Percentiles rank a stretch among this genome's conserved stretches.
Conservation (phyloP, 2,113 vertebrate genomes). For the Nycticebus coucang region DNA sequence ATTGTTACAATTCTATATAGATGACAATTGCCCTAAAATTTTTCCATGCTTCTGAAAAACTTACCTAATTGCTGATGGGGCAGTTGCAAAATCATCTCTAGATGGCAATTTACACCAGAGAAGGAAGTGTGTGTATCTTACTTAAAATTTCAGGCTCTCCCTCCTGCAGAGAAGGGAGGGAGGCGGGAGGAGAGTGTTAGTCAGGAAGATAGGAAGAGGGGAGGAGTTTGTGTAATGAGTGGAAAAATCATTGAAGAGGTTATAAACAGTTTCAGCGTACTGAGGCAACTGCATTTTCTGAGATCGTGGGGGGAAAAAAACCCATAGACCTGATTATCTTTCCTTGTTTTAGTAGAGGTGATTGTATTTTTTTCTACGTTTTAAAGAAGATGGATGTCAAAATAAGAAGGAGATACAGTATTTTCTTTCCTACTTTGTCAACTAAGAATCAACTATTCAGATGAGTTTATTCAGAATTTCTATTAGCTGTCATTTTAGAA, state of each 20-base stretch:
- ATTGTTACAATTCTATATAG: neutral
- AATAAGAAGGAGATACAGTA: conserved; percentile 25
- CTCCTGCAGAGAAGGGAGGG: neutral
- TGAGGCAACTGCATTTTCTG: neutral
- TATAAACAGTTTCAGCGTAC: conserved; percentile 6
- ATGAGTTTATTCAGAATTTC: conserved; percentile 1
- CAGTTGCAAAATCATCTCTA: neutral
- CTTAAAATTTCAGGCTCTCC: neutral
- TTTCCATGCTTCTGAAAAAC: conserved; percentile 40
- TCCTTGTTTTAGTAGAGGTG: conserved; percentile 7
- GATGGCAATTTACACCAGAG: neutral
- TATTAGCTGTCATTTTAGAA: neutral
- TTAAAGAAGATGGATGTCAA: conserved; percentile 47
- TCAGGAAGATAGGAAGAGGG: neutral
- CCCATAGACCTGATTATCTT: neutral
- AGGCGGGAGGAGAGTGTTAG: too few species aligned
- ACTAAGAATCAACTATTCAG: conserved; percentile 4
- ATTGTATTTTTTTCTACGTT: neutral
- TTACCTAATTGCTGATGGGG: conserved; percentile 35
- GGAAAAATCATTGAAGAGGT: conserved; percentile 21
- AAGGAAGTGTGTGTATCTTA: neutral
- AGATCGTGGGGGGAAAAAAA: neutral
- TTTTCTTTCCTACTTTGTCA: conserved; percentile 41
- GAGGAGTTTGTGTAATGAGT: neutral
- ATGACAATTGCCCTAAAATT: neutral